Evolutionary conservation across 1,140 invertebrate species (phyloP), one percentile per base, ranked within the genome.

Genomic region (Drosophila truncata): DNA sequence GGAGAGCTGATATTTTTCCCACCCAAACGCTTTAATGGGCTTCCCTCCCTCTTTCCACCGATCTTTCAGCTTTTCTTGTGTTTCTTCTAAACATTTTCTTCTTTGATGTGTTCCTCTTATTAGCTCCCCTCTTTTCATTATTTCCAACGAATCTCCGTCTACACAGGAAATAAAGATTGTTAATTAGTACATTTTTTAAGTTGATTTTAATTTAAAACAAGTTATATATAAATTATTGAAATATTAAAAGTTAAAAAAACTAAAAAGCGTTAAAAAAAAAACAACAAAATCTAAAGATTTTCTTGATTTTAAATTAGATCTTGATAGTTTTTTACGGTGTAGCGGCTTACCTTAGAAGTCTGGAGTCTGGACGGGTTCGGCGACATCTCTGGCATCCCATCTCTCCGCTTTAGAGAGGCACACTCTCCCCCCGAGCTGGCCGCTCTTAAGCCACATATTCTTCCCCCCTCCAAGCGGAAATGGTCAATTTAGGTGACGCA

Each of bases 401-500:
- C 29, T 37, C 20, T 33, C 25, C 27, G 46, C 50, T 35, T 23
- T 10, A 10, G 18, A 11, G 31, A 54, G 50, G 16, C 20, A 59
- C 23, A n/a, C 25, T 16, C 23, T 25, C 23, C 25, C 47, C 44
- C 58, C 11, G 7, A 60, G 39, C 31, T 37, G 20, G 33, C 14
- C n/a, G 1, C 10, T 20, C n/a, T 18, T 6, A 23, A 4, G 33
- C 44, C 33, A 35, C 14, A 62, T 31, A 65, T 62, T 27, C 35
- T 39, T 37, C 14, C 31, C 29, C 55, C 42, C 35, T 27, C 31
- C 33, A 11, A 67, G 49, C 82, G 82, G 82, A 86, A 86, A 86
- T 76, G 82, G 65, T 86, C 83, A 86, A 86, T 86, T 86, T 85
- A 82, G 60, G 49, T 59, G 62, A 59, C 81, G 69, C 76, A 80